Base-by-base conservation (phyloP, 2,888 invertebrate genomes). In the Drosophila nr. perissopoda region DNA sequence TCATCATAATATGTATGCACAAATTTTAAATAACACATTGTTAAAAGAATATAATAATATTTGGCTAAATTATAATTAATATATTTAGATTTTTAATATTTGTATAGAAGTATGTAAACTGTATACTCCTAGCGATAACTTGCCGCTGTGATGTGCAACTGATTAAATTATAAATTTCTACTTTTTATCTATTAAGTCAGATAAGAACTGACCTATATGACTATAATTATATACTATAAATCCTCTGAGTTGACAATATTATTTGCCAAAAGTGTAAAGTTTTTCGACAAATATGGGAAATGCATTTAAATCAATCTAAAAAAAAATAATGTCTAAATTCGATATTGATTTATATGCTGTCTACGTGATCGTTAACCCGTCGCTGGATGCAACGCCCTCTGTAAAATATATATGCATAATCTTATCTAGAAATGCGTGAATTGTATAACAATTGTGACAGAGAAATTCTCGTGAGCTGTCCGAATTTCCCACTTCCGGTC, bases 321-420 rank as follows among this genome's bases (percentile, higher is more conserved):
- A 10, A 4, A 3, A 13, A 38, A 56, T 54, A 27, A 18, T 11
- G 4, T 27, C 7, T 10, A 54, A 56, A n/a, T 27, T n/a, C n/a
- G 8, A 38, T n/a, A 56, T 56, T 27, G 18, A 18, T 13, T n/a
- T 29, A 46, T 38, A 16, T 29, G 4, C 36, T 56, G 81, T 56
- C 71, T 86, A 81, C 89, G 81, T 84, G 83, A 79, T 83, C 51
- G 61, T 63, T 29, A 25, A 27, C 71, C 49, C 52, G 69, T 70
- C 71, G 58, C 36, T 61, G 13, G 18, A 49, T 36, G 56, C 36
- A 64, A 79, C 69, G 48, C 64, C 62, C 66, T 59, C 21, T 31
- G 58, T 48, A 59, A 67, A 68, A 76, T 73, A 73, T 38, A 74
- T 52, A 59, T 11, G 16, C 16, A 29, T 40, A 57, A 59, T 64